Evolutionary conservation across 2,113 vertebrate species (phyloP).

Genomic region (Chauna torquata): DNA sequence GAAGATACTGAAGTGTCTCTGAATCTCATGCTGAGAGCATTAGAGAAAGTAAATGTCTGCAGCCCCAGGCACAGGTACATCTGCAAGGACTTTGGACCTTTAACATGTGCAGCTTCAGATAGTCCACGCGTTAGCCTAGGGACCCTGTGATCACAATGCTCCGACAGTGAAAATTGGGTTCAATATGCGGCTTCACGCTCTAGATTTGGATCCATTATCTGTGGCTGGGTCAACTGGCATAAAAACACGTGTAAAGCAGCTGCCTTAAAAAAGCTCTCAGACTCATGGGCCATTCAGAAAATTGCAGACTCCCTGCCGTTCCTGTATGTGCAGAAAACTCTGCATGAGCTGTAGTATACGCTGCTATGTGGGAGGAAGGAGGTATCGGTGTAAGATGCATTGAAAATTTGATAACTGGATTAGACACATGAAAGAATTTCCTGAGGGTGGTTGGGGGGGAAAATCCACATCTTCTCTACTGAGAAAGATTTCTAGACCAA

Average conservation of each 20-base stretch:
- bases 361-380: neutral
- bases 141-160: neutral
- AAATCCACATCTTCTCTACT: neutral
- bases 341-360: neutral
- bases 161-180: neutral
- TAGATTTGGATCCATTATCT: neutral
- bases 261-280: neutral
- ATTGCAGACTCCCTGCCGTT: rapidly evolving
- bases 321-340: neutral
- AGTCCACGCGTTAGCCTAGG: neutral
- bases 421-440: neutral
- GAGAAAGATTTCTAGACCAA: neutral
- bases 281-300: neutral
- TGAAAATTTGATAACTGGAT: neutral
- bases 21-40: neutral
- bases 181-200: neutral
- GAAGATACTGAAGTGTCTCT: neutral
- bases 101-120: neutral
- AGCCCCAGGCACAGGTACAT: neutral
- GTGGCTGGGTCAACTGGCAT: neutral
- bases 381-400: neutral
- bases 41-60: neutral
- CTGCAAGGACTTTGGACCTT: neutral
- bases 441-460: neutral
- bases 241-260: neutral